These are phyloP conservation scores for Tamandua tetradactyla DNA, from an alignment of 2,797 vertebrate species.

Conservation along the genomic window DNA sequence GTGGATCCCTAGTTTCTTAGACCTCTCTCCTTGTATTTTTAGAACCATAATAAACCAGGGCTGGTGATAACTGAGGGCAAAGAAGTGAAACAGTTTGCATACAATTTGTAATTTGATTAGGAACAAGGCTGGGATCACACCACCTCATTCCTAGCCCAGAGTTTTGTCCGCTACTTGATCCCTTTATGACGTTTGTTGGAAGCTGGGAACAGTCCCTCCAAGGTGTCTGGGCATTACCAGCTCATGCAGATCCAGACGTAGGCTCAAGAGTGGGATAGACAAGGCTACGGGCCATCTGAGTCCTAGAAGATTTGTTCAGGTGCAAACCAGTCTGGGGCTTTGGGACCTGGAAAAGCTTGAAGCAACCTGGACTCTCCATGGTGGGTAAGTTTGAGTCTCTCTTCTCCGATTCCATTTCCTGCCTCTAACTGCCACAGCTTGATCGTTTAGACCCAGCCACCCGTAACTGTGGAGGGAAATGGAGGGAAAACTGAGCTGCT, in stretches of 20 bases:
- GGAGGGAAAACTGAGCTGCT: slow-evolving; percentile 72
- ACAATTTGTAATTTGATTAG: background rate
- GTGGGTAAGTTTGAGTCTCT: slow-evolving; percentile 63
- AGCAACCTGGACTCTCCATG: background rate
- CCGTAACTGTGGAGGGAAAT: slow-evolving; percentile 85
- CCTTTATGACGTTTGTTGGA: background rate
- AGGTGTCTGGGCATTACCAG: background rate
- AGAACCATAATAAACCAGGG: background rate
- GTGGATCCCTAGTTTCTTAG: too few relatives aligned
- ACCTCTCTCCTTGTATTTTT: background rate
- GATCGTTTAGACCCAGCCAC: slow-evolving; percentile 81
- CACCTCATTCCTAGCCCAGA: background rate
- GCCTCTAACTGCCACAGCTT: slow-evolving; percentile 76
- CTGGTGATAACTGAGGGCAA: background rate
- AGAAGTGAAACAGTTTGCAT: background rate
- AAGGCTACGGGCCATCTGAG: background rate
- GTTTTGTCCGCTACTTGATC: too few relatives aligned
- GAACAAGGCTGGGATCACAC: background rate
- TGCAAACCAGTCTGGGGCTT: background rate
- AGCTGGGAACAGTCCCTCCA: background rate
- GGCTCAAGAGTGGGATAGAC: background rate
- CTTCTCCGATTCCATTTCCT: slow-evolving; percentile 81
- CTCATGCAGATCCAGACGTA: background rate
- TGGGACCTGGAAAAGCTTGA: background rate
- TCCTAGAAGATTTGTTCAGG: slow-evolving; percentile 11